Percentiles rank a stretch among this genome's conserved stretches.
phyloP scores from a whole-genome alignment of 2,888 invertebrate species.

The Andricus quercusramuli region DNA sequence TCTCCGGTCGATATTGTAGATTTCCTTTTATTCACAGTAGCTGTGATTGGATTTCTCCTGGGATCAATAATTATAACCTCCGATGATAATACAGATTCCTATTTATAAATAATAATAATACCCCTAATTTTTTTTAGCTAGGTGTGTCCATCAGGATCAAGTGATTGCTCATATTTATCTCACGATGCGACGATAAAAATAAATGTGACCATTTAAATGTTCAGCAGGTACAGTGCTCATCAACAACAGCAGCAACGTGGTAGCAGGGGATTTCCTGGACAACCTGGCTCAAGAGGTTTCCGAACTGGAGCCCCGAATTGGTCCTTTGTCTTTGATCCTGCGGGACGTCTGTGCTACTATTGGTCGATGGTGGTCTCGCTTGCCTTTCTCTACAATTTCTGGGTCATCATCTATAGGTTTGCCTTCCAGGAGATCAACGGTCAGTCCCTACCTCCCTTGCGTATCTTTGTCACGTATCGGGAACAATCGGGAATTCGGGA shows the following conservation, averaged over 20 bases:
- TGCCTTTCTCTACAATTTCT: slow-evolving; percentile 97
- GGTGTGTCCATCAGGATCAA: no score
- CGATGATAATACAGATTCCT: no score
- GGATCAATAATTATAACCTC: no score
- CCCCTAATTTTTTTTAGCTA: no score
- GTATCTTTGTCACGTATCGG: slow-evolving; percentile 50
- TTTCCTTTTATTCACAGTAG: no score
- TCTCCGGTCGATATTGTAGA: no score
- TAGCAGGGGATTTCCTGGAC: slow-evolving; percentile 75
- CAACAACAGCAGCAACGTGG: slow-evolving; percentile 77
- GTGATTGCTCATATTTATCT: no score
- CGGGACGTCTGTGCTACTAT: slow-evolving; percentile 96
- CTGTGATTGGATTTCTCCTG: no score
- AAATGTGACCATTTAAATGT: slow-evolving; percentile 43
- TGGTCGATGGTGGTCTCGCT: slow-evolving; percentile 98
- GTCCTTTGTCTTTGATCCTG: slow-evolving; percentile 99
- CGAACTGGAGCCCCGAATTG: slow-evolving; percentile 87
- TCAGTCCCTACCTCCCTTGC: slow-evolving; percentile 78
- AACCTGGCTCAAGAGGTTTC: slow-evolving; percentile 78
- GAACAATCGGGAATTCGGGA: slow-evolving; percentile 29
- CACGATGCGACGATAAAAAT: slow-evolving; percentile 1
- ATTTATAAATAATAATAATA: no score
- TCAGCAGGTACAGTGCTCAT: slow-evolving; percentile 74
- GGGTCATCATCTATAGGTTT: slow-evolving; percentile 99
- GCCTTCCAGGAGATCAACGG: slow-evolving; percentile 98